These are phyloP conservation scores for Trichomycterus rosablanca DNA, from an alignment of 2,113 vertebrate species.

Conservation along the genomic window DNA sequence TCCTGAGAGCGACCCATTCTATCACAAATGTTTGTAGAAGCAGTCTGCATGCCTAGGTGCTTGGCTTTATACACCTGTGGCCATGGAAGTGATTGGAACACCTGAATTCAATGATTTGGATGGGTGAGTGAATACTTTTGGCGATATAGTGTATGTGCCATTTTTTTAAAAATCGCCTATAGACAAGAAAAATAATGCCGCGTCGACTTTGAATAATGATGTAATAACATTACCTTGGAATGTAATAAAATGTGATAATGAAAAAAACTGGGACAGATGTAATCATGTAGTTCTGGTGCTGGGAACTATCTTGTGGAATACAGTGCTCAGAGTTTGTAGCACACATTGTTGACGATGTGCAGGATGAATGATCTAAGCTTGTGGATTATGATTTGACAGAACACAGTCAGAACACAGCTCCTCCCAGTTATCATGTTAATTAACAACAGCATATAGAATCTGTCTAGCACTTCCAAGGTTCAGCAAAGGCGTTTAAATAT, in stretches of 20 bases:
- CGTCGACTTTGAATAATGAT: neutral
- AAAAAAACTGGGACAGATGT: neutral
- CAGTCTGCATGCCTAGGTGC: no score
- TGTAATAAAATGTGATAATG: neutral
- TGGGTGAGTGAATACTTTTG: no score
- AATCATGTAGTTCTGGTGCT: no score
- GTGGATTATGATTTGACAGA: neutral
- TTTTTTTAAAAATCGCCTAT: no score
- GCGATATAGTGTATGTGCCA: no score
- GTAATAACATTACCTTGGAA: neutral
- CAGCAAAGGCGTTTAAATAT: no score
- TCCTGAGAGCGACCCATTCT: no score
- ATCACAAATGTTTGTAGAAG: no score
- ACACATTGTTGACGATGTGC: conserved; percentile 13
- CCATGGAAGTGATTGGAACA: no score
- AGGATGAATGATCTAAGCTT: neutral
- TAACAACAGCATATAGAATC: neutral
- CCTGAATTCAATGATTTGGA: no score
- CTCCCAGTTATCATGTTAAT: conserved; percentile 15
- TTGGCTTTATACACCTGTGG: no score
- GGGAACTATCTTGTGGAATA: neutral
- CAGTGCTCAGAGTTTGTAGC: neutral
- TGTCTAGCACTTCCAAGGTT: neutral
- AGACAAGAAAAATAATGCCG: no score
- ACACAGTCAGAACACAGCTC: conserved; percentile 7